These are phyloP conservation scores for Dasypolia templi DNA, from an alignment of 2,888 invertebrate species.

Conservation along the genomic window DNA sequence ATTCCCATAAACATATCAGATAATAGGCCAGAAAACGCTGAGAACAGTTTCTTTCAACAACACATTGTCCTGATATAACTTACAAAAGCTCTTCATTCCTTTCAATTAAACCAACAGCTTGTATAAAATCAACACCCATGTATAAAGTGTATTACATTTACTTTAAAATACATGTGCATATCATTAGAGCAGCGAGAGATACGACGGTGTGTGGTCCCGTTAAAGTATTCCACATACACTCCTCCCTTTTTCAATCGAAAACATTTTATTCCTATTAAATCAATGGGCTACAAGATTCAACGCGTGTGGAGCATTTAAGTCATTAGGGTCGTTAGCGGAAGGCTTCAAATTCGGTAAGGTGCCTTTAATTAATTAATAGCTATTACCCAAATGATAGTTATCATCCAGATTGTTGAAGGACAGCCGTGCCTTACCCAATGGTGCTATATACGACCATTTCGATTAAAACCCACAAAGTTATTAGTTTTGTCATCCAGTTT, in stretches of 20 bases:
- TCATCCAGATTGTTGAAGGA: slow-evolving; percentile 75
- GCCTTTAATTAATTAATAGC: slow-evolving; percentile 86
- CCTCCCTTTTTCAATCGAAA: slow-evolving; percentile 77
- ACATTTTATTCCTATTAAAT: slow-evolving; percentile 81
- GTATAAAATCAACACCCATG: slow-evolving; percentile 69
- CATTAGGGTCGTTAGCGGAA: slow-evolving; percentile 83
- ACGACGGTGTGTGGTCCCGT: slow-evolving; percentile 86
- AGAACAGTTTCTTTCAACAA: slow-evolving; percentile 41
- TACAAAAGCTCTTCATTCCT: slow-evolving; percentile 48
- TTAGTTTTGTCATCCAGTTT: slow-evolving; percentile 56
- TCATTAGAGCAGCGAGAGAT: slow-evolving; percentile 86
- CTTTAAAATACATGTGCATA: slow-evolving; percentile 89
- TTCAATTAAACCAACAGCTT: slow-evolving; percentile 63
- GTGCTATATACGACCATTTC: slow-evolving; percentile 64
- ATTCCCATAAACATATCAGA: slow-evolving; percentile 26
- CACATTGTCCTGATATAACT: slow-evolving; percentile 27
- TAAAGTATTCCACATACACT: slow-evolving; percentile 77
- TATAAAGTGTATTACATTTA: slow-evolving; percentile 74
- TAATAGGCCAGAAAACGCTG: slow-evolving; percentile 33
- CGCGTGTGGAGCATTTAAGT: slow-evolving; percentile 83
- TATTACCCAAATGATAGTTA: slow-evolving; percentile 83
- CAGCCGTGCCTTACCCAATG: slow-evolving; percentile 67
- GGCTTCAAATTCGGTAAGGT: slow-evolving; percentile 81
- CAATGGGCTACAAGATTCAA: slow-evolving; percentile 81
- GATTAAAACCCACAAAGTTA: slow-evolving; percentile 56